Evolutionary conservation across 2,888 invertebrate genomes (phyloP).

Genomic region (Arge pagana): DNA sequence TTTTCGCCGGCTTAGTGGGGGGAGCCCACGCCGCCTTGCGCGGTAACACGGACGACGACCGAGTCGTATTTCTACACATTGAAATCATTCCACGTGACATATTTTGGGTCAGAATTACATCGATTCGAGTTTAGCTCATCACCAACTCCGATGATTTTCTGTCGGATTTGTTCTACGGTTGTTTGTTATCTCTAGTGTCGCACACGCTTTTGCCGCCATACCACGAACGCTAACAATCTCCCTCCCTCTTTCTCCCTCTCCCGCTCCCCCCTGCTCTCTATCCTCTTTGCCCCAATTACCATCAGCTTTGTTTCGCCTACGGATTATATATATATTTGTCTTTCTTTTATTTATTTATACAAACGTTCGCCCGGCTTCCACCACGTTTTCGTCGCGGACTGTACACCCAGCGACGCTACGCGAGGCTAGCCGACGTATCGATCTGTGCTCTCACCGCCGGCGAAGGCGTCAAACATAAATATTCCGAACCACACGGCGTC

Average conservation of each 20-base stretch:
- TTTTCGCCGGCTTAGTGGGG: conserved; percentile 13
- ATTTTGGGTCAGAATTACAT: not conserved
- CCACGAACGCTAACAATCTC: not conserved
- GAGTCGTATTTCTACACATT: not conserved
- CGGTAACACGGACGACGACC: not conserved
- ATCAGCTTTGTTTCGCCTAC: too few species aligned
- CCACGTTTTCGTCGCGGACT: conserved; percentile 23
- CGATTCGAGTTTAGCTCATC: not conserved
- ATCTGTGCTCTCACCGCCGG: conserved; percentile 31
- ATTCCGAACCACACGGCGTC: too few species aligned
- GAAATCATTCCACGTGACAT: too few species aligned
- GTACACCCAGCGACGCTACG: conserved; percentile 28
- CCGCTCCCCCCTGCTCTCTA: not conserved
- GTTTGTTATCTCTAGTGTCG: not conserved
- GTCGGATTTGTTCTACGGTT: not conserved
- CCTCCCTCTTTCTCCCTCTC: not conserved
- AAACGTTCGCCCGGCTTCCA: too few species aligned
- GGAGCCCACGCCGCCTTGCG: conserved; percentile 22
- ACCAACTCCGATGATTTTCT: not conserved
- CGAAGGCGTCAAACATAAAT: too few species aligned
- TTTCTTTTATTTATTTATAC: too few species aligned
- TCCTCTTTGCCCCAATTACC: too few species aligned
- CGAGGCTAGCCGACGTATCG: conserved; percentile 39
- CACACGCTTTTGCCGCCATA: not conserved
- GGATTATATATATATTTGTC: too few species aligned